Evolutionary conservation across 92 coral and sea anemone species (phyloP).

Genomic region (Zoanthus gigantus): DNA sequence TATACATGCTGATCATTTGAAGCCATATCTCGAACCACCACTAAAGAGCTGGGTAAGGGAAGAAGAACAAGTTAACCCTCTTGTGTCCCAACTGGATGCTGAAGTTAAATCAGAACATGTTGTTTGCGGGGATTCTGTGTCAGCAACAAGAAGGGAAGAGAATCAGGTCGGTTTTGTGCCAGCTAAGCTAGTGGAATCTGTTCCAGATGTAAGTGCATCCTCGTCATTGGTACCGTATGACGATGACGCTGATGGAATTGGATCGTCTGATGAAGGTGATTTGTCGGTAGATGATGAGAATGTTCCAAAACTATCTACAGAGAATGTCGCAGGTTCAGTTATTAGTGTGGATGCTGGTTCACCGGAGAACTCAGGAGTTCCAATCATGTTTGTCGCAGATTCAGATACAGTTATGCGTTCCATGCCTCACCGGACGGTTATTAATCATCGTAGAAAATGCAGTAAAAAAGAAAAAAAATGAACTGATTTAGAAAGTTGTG

Average conservation of each 20-base stretch:
- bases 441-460: neutral
- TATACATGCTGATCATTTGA: neutral
- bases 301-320: neutral
- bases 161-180: slow-evolving; percentile 8
- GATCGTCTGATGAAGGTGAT: neutral
- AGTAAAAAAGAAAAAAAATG: neutral
- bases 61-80: neutral
- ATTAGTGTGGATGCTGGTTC: neutral
- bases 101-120: neutral
- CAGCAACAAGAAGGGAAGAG: neutral
- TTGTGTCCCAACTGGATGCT: neutral
- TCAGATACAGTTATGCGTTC: neutral
- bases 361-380: neutral
- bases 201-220: neutral
- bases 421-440: neutral
- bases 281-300: neutral
- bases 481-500: neutral
- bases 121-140: slow-evolving; percentile 15
- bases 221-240: slow-evolving; percentile 14
- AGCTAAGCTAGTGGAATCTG: neutral
- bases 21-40: neutral
- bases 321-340: neutral
- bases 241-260: neutral
- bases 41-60: slow-evolving; percentile 12
- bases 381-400: slow-evolving; percentile 2